Evolutionary conservation across 2,888 invertebrate species (phyloP).

Genomic region (Lithosia quadra): DNA sequence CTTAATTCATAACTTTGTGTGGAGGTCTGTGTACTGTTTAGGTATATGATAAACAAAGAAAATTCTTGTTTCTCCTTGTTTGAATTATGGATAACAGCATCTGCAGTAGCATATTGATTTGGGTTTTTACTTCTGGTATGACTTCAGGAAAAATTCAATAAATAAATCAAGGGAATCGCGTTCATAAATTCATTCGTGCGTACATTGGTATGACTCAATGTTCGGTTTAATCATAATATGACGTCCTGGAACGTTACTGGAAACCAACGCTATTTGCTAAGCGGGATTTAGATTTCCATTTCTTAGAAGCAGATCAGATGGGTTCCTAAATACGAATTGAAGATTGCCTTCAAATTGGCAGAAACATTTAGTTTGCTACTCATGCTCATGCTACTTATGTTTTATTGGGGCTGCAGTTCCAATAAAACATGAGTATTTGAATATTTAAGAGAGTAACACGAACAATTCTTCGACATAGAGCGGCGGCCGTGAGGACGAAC

Average conservation of each 20-base stretch:
- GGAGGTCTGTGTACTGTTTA: background rate
- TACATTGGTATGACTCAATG: constrained; percentile 38
- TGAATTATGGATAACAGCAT: constrained; percentile 10
- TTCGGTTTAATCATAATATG: constrained; percentile 18
- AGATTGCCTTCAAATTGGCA: background rate
- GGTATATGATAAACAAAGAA: constrained; percentile 28
- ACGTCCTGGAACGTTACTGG: constrained; percentile 19
- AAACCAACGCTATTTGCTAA: background rate
- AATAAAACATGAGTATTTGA: background rate
- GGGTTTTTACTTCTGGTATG: constrained; percentile 34
- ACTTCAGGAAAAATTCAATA: constrained; percentile 36
- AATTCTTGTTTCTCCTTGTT: constrained; percentile 24
- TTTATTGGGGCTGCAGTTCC: no score
- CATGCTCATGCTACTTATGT: no score
- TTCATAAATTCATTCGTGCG: constrained; percentile 3
- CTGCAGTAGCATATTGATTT: constrained; percentile 25
- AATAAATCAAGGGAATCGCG: background rate
- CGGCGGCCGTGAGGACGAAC: constrained; percentile 7
- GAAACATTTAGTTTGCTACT: background rate
- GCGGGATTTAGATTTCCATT: constrained; percentile 6
- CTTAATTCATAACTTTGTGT: background rate
- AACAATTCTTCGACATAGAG: background rate
- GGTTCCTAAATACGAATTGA: background rate
- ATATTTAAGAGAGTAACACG: background rate
- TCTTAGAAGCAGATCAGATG: background rate